Evolutionary conservation across 2,113 vertebrate genomes (phyloP).

Genomic region (Bucco capensis): DNA sequence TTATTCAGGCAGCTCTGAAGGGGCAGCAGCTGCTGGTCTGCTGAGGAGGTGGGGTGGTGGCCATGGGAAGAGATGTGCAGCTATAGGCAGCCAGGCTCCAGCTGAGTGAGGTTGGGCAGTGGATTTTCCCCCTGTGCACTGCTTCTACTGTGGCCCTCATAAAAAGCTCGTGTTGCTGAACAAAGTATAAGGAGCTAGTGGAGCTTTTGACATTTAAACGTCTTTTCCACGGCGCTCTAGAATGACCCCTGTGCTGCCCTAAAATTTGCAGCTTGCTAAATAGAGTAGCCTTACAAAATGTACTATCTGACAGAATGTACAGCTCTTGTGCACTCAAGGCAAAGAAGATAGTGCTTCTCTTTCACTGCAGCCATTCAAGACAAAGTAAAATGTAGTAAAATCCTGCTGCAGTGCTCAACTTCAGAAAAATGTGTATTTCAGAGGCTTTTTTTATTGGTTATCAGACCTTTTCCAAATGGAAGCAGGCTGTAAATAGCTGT

Average conservation of each 20-base stretch:
- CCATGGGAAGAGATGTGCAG: not conserved
- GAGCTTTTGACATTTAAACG: accelerated
- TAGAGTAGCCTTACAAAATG: not conserved
- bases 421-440: not conserved
- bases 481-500: conserved; percentile 20
- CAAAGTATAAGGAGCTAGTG: accelerated
- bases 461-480: not conserved
- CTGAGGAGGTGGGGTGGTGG: not conserved
- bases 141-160: not conserved
- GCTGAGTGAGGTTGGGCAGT: accelerated
- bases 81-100: not conserved
- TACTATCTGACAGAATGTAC: accelerated
- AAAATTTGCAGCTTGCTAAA: not conserved
- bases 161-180: accelerated
- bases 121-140: accelerated
- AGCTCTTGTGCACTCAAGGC: accelerated
- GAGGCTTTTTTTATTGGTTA: not conserved
- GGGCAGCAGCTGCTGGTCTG: not conserved
- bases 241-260: not conserved
- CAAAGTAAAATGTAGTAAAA: not conserved
- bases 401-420: not conserved
- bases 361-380: not conserved
- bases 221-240: not conserved
- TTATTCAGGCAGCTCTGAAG: not conserved
- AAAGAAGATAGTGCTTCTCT: not conserved